phyloP scores from a whole-genome alignment of 2,113 vertebrate species.

The Origma solitaria region DNA sequence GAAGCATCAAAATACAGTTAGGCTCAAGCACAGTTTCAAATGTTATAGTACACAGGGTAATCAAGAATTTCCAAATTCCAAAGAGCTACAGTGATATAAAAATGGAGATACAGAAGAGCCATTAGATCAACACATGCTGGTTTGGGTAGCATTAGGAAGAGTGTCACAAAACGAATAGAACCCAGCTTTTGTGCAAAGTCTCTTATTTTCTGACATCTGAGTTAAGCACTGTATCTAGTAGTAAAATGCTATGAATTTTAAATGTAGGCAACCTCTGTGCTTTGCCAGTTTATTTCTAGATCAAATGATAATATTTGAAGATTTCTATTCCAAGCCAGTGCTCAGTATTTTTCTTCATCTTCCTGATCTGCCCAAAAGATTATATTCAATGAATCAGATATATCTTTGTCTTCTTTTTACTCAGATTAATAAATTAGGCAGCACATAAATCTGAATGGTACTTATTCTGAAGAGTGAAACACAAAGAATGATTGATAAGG shows the following conservation, averaged over 20 bases:
- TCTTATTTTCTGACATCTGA: conserved; percentile 30
- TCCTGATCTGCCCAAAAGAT: background rate
- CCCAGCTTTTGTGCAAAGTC: background rate
- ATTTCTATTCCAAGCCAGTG: background rate
- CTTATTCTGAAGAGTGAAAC: background rate
- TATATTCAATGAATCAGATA: background rate
- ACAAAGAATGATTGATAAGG: background rate
- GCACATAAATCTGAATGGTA: background rate
- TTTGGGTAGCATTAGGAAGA: conserved; percentile 16
- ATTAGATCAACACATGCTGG: conserved; percentile 36
- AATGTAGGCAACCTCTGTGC: conserved; percentile 26
- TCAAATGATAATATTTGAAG: background rate
- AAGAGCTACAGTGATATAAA: background rate
- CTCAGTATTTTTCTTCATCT: background rate
- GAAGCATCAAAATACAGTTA: background rate
- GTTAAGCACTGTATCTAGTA: conserved; percentile 1
- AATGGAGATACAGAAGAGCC: background rate
- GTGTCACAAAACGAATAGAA: conserved; percentile 31
- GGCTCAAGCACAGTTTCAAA: background rate
- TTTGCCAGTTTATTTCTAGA: conserved; percentile 26
- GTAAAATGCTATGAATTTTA: conserved; percentile 15
- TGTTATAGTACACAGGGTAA: background rate
- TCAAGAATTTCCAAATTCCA: conserved; percentile 20
- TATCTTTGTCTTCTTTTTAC: background rate
- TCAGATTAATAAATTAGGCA: background rate